These are phyloP conservation scores for Tetanocera ferruginea DNA, from an alignment of 2,888 invertebrate genomes.

Conservation along the genomic window DNA sequence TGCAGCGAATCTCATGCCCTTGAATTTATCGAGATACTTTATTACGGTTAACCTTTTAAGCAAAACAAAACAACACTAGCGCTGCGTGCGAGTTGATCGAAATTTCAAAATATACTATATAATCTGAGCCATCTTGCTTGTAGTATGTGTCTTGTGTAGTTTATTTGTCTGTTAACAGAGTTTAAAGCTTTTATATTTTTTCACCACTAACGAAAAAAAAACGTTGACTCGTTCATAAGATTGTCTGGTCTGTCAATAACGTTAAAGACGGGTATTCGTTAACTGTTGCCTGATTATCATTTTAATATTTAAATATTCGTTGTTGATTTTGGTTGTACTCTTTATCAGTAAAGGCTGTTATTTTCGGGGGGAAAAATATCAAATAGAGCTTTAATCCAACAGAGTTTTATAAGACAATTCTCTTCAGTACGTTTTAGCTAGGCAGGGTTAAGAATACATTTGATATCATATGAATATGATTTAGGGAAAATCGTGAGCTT, in stretches of 20 bases:
- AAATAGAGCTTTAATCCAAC: too few species aligned
- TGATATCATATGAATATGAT: too few species aligned
- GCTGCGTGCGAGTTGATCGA: neutral
- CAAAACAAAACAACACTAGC: neutral
- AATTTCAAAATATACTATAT: slow-evolving; percentile 11
- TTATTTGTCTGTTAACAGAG: neutral
- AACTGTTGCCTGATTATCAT: neutral
- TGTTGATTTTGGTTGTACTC: too few species aligned
- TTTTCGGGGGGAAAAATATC: too few species aligned
- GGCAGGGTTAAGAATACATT: too few species aligned
- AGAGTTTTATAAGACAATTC: too few species aligned
- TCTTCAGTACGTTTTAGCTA: too few species aligned
- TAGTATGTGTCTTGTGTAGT: neutral
- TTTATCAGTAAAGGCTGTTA: too few species aligned
- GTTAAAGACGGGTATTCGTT: neutral
- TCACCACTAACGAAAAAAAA: neutral
- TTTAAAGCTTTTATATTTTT: neutral
- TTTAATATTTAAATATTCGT: too few species aligned
- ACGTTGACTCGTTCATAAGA: neutral
- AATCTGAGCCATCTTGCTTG: neutral
- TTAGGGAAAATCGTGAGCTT: too few species aligned
- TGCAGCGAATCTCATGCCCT: slow-evolving; percentile 2
- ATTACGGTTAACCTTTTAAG: neutral
- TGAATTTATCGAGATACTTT: neutral
- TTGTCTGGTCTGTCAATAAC: neutral